Evolutionary conservation across 1,140 invertebrate genomes (phyloP), one percentile per base, ranked within the genome.

Genomic region (Drosophila kanapiae): DNA sequence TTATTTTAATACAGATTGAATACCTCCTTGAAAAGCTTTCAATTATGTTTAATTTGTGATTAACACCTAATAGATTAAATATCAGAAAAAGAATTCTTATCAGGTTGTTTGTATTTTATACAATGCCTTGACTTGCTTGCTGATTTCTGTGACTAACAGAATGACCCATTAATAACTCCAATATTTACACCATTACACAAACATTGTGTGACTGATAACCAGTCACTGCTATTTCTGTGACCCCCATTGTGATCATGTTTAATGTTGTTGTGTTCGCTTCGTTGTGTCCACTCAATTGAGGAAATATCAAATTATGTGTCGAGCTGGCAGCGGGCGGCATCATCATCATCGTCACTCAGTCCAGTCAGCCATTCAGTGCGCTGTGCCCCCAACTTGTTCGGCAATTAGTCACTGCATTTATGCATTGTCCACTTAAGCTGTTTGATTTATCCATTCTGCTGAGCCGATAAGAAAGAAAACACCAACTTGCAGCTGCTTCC

Each of bases 301-400:
- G 84, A 87, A 87, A 90, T 87, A 90, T 87, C 84, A 90, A 90
- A 87, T 87, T 87, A 87, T 88, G 60, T 64, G 42, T 47, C 56
- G 37, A 53, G 69, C 67, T 18, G 23, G 49, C 57, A 16, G 35
- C 33, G 42, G 18, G 13, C 14, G 27, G 27, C 16, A 14, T 14
- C 38, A n/a, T 7, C 68, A 58, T 70, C 65, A 59, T 72, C 70
- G 51, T 72, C 69, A 72, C 54, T 72, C 70, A 16, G 48, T 51
- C 48, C 48, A 51, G 48, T 51, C 48, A 71, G 71, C 61, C 53
- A 23, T 18, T 11, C 54, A 72, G 68, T 74, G 49, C 64, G 77
- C 45, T 85, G 59, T 74, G 65, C 48, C 64, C 65, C 29, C 81
- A 75, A 79, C 80, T 75, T 70, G 63, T 59, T 68, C 13, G 13